Conservation (phyloP, 1,140 invertebrate species). For the Phymastichus coffea region DNA sequence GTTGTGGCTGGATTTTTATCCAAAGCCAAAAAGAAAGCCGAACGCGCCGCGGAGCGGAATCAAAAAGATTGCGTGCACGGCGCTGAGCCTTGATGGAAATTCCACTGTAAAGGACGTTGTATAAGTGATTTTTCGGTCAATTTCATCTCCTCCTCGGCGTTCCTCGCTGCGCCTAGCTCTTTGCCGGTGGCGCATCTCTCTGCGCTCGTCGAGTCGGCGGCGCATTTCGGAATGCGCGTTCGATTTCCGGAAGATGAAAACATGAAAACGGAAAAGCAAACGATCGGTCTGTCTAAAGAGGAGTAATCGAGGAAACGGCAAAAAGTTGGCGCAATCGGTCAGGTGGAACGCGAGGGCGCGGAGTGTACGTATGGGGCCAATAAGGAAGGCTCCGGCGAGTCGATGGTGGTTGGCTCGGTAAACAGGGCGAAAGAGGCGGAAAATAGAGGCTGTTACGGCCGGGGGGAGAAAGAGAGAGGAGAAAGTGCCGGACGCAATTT, state of each 20-base stretch:
- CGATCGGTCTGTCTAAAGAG: too few species aligned
- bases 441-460: slow-evolving; percentile 5
- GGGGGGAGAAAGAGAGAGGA: not conserved
- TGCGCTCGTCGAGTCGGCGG: too few species aligned
- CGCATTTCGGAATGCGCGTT: too few species aligned
- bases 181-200: not conserved
- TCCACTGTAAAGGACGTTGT: not conserved
- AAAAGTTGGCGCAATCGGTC: not conserved
- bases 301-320: not conserved
- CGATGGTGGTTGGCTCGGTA: not conserved
- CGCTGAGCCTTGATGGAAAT: not conserved
- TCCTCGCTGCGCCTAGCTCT: too few species aligned
- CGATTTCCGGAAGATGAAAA: too few species aligned
- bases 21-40: too few species aligned
- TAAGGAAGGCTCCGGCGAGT: not conserved
- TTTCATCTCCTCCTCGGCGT: too few species aligned
- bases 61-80: too few species aligned
- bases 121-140: slow-evolving; percentile 1
- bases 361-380: too few species aligned
- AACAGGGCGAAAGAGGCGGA: not conserved
- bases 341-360: not conserved
- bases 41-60: too few species aligned
- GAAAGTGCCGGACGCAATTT: slow-evolving; percentile 30
- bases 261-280: too few species aligned
- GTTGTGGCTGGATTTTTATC: too few species aligned